A percentile compares a stretch with the other conserved stretches of the same genome.
Conservation (phyloP, 2,888 invertebrate genomes). For the Xanthorhoe spadicearia region DNA sequence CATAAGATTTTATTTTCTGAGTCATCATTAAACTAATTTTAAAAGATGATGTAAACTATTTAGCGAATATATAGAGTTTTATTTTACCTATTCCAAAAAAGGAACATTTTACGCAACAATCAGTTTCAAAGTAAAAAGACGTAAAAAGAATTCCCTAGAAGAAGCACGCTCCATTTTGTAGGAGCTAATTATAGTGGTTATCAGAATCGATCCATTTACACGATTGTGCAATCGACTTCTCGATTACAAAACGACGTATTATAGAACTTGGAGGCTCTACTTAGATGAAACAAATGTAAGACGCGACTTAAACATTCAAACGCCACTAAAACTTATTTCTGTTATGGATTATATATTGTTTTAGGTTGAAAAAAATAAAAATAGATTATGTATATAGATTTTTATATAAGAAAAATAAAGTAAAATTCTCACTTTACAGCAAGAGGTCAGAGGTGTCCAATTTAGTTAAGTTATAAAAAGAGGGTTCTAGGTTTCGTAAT, state of each 20-base stretch:
- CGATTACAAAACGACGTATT: constrained; percentile 73
- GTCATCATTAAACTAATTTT: no score
- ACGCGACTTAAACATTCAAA: constrained; percentile 10
- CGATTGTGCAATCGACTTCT: constrained; percentile 73
- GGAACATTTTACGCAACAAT: constrained; percentile 49
- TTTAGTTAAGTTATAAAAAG: no score
- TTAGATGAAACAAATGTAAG: constrained; percentile 5
- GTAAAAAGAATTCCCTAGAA: constrained; percentile 63
- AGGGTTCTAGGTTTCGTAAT: no score
- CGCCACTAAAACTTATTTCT: constrained; percentile 1
- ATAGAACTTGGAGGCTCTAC: constrained; percentile 50
- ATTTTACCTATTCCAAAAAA: background rate
- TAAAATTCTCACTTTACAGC: no score
- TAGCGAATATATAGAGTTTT: background rate
- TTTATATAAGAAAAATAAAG: no score
- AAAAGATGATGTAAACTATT: background rate
- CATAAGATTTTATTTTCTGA: background rate
- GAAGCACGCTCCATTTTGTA: constrained; percentile 66
- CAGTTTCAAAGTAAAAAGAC: constrained; percentile 53
- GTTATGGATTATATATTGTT: no score
- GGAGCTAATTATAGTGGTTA: constrained; percentile 76
- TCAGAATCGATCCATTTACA: constrained; percentile 76
- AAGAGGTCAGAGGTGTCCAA: no score
- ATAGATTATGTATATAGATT: no score
- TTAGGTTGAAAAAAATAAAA: no score